Evolutionary conservation across 2,888 invertebrate species (phyloP), one percentile per base, ranked within the genome.

Genomic region (Stenotaenia linearis): DNA sequence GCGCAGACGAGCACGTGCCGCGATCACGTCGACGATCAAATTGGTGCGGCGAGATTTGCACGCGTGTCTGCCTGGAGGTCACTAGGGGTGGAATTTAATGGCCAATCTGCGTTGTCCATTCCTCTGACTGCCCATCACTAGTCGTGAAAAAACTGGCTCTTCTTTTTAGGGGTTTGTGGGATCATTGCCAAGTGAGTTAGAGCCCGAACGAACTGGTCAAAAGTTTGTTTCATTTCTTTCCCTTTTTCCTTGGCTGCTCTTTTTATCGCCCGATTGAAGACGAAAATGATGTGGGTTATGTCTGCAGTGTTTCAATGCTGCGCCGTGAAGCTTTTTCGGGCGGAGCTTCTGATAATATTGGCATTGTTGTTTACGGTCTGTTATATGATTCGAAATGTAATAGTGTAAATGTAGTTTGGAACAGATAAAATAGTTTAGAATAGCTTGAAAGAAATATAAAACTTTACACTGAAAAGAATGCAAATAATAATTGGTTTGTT

Each of bases 41-140:
- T 69, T 69, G 69, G 69, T 69, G 69, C 69, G 69, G 69, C 69
- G 69, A 69, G 69, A 69, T 69, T 69, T 69, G 69, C 69, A 69
- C 69, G 69, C 69, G 69, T 69, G 69, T 69, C 69, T 69, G 69
- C 69, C 69, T 28, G 23, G 69, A 69, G 69, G 69, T 69, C 69
- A 23, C 69, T 28, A 69, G 23, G 69, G 69, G 69, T 69, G 28
- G 69, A 69, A 69, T 28, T 69, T 69, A 69, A 69, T 69, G 69
- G 69, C 69, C 69, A 69, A 69, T 69, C 69, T 69, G 69, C 69
- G 69, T 69, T 69, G 69, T 69, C 69, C 69, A 69, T 69, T 69
- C 25, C 69, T 69, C 69, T 69, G 69, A 69, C 69, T 69, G 69
- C 69, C 69, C 69, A 69, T 69, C 69, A 69, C 69, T 25, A 28